These are phyloP conservation scores for Ceratina australensis DNA, from an alignment of 1,140 invertebrate genomes.

Conservation along the genomic window DNA sequence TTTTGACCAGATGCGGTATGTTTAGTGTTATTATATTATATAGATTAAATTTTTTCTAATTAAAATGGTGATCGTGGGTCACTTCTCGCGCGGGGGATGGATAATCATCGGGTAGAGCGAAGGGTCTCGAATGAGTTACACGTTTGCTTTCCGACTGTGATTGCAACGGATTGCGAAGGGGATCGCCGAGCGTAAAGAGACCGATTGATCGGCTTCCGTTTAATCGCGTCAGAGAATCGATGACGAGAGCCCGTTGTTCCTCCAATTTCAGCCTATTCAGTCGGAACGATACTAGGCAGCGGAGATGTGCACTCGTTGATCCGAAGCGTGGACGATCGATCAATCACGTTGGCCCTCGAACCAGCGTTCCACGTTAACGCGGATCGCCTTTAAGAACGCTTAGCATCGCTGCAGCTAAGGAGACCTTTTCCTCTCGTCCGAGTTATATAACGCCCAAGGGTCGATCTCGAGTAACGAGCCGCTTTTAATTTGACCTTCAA, in stretches of 20 bases:
- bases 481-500: too few species aligned
- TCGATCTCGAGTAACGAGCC: background rate
- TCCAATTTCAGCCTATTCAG: constrained; percentile 31
- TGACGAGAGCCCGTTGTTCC: constrained; percentile 18
- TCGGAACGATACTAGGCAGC: background rate
- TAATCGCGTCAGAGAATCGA: constrained; percentile 23
- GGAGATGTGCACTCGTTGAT: background rate
- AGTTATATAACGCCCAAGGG: background rate
- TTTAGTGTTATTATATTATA: too few species aligned
- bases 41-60: too few species aligned
- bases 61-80: too few species aligned
- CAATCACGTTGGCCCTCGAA: constrained; percentile 19
- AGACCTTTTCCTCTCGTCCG: background rate
- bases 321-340: background rate
- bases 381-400: constrained; percentile 13
- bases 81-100: too few species aligned
- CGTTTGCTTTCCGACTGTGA: background rate
- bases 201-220: constrained; percentile 23
- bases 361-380: background rate
- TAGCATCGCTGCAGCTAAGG: constrained; percentile 4
- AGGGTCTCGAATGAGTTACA: background rate
- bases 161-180: too few species aligned
- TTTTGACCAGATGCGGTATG: too few species aligned
- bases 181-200: constrained; percentile 8
- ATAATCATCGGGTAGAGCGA: background rate